Percentiles rank a stretch among this genome's conserved stretches.
phyloP scores from a whole-genome alignment of 2,113 vertebrate species.

The Microcebus tavaratra region DNA sequence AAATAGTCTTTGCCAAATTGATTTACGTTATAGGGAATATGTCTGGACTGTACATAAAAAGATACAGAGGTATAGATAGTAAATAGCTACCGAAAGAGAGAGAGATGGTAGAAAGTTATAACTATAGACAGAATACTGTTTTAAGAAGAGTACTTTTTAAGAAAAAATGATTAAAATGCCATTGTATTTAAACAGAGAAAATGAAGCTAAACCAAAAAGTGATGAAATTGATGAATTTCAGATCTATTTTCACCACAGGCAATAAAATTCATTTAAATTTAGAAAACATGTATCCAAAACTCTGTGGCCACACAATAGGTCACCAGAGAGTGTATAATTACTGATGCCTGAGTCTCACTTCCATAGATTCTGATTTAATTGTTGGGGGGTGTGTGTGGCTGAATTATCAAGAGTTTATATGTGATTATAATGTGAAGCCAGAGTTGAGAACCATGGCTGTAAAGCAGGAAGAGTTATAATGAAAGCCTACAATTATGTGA shows the following conservation, averaged over 20 bases:
- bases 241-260: background rate
- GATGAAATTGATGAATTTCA: background rate
- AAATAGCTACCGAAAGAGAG: background rate
- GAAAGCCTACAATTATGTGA: background rate
- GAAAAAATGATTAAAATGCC: background rate
- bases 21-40: background rate
- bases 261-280: background rate
- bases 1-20: background rate
- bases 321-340: background rate
- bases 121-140: background rate
- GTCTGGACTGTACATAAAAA: background rate
- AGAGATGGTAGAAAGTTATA: background rate
- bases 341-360: background rate
- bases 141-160: background rate
- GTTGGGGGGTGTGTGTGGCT: background rate
- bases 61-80: background rate
- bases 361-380: background rate
- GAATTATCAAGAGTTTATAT: background rate
- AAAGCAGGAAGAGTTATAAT: background rate
- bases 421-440: background rate
- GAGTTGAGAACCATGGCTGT: background rate
- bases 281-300: background rate
- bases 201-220: background rate
- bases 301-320: background rate
- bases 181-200: background rate